Base-by-base conservation (phyloP, 2,888 invertebrate species). In the Hyposoter dolosus region DNA sequence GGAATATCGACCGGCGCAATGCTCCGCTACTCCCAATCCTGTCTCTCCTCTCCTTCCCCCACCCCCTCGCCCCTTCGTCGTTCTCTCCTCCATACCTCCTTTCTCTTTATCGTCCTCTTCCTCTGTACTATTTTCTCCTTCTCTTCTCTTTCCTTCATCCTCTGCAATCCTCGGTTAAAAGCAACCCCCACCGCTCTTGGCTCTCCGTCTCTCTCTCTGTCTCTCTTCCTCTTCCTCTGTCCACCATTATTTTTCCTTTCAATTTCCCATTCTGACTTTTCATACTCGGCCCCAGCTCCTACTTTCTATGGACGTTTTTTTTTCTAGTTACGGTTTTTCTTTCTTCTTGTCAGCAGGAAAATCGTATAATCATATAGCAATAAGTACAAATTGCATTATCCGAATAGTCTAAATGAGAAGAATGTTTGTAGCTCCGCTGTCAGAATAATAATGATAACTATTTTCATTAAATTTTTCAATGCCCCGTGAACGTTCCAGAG, bases 1-100 rank as follows among this genome's bases (percentile, higher is more conserved):
- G 90, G 89, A 90, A 87, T 91, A 91, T 91, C 90, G 91, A 91
- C 89, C 91, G 89, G 89, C 90, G 89, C 90, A 89, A 88, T 89
- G 89, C 90, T 85, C 87, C 84, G 87, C 87, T 81, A 84, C 86
- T 88, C 83, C 79, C 74, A 74, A 56, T 83, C 75, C 83, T 82
- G 19, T 50, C 47, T 23, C 53, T 53, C 17, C 53, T 28, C 40
- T 12, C 40, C 19, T 9, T 23, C 5, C 43, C 19, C 15, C 23
- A 23, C 5, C 23, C 23, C 6, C 40, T 15, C 56, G 2, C n/a
- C 47, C 28, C 71, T 40, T n/a, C 71, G 17, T 5, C 53, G 19
- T 85, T 86, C 84, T 87, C 87, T 81, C 83, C 84, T 87, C 82
- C 76, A 69, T 56, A 43, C 82, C 71, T 82, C 80, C 47, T 50